Conservation (phyloP, 1,140 invertebrate species). For the Zaprionus gabonicus region DNA sequence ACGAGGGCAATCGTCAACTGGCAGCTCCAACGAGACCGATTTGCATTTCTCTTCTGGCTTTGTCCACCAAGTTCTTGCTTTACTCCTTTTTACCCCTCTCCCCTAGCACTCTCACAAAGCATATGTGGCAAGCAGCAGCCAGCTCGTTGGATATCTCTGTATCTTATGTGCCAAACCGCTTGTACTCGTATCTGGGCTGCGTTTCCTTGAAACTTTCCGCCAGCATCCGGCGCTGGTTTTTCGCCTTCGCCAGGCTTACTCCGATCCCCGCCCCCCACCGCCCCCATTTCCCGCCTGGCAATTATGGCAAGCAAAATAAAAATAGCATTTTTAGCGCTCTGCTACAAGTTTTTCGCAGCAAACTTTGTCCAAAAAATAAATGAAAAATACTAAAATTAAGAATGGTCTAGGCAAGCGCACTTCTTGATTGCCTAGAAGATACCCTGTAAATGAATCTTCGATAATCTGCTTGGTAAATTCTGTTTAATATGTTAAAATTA, state of each 20-base stretch:
- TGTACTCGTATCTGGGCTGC: slow-evolving; percentile 71
- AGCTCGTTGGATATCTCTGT: slow-evolving; percentile 46
- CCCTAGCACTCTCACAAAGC: slow-evolving; percentile 9
- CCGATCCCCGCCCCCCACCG: not conserved
- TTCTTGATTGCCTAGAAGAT: not conserved
- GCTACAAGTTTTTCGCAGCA: slow-evolving; percentile 58
- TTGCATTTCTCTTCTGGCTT: slow-evolving; percentile 8
- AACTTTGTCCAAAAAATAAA: slow-evolving; percentile 42
- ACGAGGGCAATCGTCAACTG: not conserved
- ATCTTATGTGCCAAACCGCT: slow-evolving; percentile 73
- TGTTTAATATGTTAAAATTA: not conserved
- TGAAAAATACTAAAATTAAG: slow-evolving; percentile 17
- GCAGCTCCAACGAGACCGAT: not conserved
- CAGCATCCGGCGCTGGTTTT: slow-evolving; percentile 52
- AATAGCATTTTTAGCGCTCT: slow-evolving; percentile 70
- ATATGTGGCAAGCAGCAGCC: slow-evolving; percentile 33
- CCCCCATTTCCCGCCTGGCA: slow-evolving; percentile 43
- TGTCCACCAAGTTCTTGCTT: not conserved
- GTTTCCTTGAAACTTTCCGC: slow-evolving; percentile 75
- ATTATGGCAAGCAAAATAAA: slow-evolving; percentile 74
- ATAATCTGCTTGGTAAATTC: not conserved
- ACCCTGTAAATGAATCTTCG: not conserved
- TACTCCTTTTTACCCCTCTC: not conserved
- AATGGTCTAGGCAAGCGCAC: not conserved
- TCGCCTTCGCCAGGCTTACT: slow-evolving; percentile 46